Percentiles rank a stretch among this genome's conserved stretches.
These are phyloP conservation scores for Brachypterus glaber DNA, from an alignment of 2,888 invertebrate genomes.

Conservation along the genomic window DNA sequence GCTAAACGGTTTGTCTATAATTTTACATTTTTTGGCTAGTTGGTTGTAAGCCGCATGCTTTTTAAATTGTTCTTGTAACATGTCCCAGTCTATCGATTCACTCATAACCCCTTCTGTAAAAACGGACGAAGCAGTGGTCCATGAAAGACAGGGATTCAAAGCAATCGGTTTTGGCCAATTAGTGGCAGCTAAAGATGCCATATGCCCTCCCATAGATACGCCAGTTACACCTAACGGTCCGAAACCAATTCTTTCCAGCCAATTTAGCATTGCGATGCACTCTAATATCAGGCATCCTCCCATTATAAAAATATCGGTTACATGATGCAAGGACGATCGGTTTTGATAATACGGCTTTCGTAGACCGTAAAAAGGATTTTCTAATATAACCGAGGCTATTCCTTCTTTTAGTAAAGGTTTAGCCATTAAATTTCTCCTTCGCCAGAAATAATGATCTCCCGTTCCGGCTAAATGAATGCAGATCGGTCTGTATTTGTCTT, in stretches of 20 bases:
- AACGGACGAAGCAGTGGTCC: conserved; percentile 90
- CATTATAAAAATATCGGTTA: conserved; percentile 96
- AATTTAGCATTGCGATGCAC: conserved; percentile 77
- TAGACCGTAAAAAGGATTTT: conserved; percentile 89
- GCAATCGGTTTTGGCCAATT: conserved; percentile 91
- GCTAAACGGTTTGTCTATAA: conserved; percentile 49
- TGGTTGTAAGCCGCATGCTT: conserved; percentile 70
- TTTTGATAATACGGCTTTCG: conserved; percentile 77
- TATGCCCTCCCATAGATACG: conserved; percentile 95
- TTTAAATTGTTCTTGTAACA: conserved; percentile 76
- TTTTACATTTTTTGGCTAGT: conserved; percentile 65
- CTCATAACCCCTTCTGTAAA: conserved; percentile 89
- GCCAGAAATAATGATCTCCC: conserved; percentile 91
- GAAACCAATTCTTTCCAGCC: conserved; percentile 81
- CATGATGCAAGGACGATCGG: conserved; percentile 82
- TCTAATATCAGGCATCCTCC: conserved; percentile 91
- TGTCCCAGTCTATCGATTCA: conserved; percentile 84
- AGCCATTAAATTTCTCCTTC: conserved; percentile 77
- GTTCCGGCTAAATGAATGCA: conserved; percentile 93
- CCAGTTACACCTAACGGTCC: conserved; percentile 88
- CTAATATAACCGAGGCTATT: conserved; percentile 83
- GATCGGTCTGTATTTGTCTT: conserved; percentile 58
- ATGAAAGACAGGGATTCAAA: conserved; percentile 86
- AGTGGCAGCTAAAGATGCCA: conserved; percentile 92
- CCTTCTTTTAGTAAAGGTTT: conserved; percentile 82